These are phyloP conservation scores for Cossypha polioptera DNA, from an alignment of 2,797 vertebrate genomes.

Conservation along the genomic window DNA sequence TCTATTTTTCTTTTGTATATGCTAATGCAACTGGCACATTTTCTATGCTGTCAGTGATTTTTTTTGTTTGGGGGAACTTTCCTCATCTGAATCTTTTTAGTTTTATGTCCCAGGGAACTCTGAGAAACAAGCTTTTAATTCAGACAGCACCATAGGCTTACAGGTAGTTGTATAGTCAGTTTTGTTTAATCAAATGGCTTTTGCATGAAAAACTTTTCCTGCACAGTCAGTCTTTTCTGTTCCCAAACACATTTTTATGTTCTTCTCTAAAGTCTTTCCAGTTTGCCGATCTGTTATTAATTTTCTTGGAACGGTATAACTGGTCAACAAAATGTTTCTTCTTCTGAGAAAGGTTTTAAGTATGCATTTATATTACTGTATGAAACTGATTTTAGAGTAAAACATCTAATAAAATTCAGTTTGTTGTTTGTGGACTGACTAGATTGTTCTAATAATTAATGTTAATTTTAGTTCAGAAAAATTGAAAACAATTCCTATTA, in stretches of 20 bases:
- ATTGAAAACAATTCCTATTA: neutral
- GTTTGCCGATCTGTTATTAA: conserved; percentile 43
- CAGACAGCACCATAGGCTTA: neutral
- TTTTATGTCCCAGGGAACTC: neutral
- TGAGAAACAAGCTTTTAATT: neutral
- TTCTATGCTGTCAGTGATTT: neutral
- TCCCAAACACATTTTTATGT: conserved; percentile 12
- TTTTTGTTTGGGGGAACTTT: neutral
- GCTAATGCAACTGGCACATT: neutral
- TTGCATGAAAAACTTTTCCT: conserved; percentile 17
- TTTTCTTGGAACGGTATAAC: conserved; percentile 12
- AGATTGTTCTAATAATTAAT: neutral
- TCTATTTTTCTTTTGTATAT: neutral
- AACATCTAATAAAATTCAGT: neutral
- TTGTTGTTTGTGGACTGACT: neutral
- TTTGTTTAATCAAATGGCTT: neutral
- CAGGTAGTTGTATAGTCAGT: neutral
- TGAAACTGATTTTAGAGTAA: conserved; percentile 1
- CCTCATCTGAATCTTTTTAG: neutral
- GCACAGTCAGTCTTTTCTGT: conserved; percentile 8
- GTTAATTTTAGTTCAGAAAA: neutral
- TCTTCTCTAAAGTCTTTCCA: conserved; percentile 44
- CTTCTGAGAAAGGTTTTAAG: conserved; percentile 6
- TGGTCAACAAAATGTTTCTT: conserved; percentile 17
- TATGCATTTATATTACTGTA: conserved; percentile 2